These are phyloP conservation scores for Macquaria ambigua DNA, from an alignment of 2,113 vertebrate species.

Conservation along the genomic window DNA sequence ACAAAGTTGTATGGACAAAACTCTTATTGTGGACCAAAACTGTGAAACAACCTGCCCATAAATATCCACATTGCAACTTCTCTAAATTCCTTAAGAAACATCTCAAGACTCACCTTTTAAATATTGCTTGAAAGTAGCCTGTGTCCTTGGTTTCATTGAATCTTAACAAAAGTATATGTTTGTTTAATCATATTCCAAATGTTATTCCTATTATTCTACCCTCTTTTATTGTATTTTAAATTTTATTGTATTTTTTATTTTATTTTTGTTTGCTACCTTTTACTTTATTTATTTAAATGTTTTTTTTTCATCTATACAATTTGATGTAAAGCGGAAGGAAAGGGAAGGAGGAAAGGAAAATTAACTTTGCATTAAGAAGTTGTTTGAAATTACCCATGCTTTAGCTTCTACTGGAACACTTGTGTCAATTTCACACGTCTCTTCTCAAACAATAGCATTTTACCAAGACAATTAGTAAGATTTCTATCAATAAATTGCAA, in stretches of 20 bases:
- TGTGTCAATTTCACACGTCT: not conserved
- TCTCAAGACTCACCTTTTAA: too few relatives aligned
- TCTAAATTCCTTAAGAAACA: not conserved
- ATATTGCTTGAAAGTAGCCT: too few relatives aligned
- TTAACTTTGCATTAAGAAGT: not conserved
- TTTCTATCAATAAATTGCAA: slow-evolving; percentile 5
- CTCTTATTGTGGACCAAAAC: not conserved
- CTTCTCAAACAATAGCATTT: not conserved
- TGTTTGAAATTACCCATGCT: not conserved
- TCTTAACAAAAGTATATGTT: not conserved
- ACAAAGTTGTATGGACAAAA: too few relatives aligned
- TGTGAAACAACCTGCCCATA: too few relatives aligned
- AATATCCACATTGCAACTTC: not conserved
- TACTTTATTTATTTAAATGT: not conserved
- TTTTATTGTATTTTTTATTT: too few relatives aligned
- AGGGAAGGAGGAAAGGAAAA: not conserved
- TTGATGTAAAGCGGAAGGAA: not conserved
- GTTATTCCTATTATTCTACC: not conserved
- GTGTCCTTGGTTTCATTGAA: not conserved
- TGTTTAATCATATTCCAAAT: too few relatives aligned
- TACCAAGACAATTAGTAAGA: not conserved
- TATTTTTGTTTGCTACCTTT: not conserved
- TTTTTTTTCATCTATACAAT: not conserved
- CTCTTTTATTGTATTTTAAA: not conserved
- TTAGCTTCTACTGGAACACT: not conserved